Base-by-base conservation (phyloP, 2,888 invertebrate species). In the Leptinotarsa haldemani region DNA sequence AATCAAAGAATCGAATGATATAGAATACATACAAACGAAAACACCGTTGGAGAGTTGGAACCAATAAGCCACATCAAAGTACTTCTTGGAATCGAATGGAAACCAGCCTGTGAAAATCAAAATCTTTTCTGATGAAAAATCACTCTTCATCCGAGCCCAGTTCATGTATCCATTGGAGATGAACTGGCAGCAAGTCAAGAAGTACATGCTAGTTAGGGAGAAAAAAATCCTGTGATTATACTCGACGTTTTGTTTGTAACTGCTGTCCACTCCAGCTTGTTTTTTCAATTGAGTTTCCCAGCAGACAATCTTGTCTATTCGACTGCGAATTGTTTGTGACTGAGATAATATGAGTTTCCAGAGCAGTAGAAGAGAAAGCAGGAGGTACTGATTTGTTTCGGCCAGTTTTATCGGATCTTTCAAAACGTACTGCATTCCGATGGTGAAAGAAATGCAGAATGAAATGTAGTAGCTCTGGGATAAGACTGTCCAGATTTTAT, bases 51-150 rank as follows among this genome's bases (percentile, higher is more conserved):
- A 15, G 12, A 64, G 13, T 64, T 64, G 64, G n/a, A 64, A 64
- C 13, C 16, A 47, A 13, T 64, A 64, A 13, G 20, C 7, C 5
- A 64, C 15, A 64, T 25, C 64, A 1, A 64, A 64, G n/a, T 64
- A 40, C 7, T 46, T 13, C 1, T 18, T 18, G n/a, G 46, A n/a
- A 64, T 64, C 46, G 12, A 46, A 64, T 46, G 64, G 64, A 64
- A 64, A 64, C 64, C 64, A 64, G 16, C 22, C 64, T 18, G 64
- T 18, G 25, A 18, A 64, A 5, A 64, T 64, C 40, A 64, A 64
- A 18, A 9, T 40, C 0, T 13, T 64, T 4, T 64, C 64, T n/a
- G 2, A 3, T 12, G 15, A 13, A 18, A 16, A 2, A 46, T 40
- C 5, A n/a, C 46, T 16, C 3, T 7, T 46, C 20, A 64, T 47